Evolutionary conservation across 2,888 invertebrate species (phyloP), one percentile per base, ranked within the genome.

Genomic region (Orthonevra nobilis): DNA sequence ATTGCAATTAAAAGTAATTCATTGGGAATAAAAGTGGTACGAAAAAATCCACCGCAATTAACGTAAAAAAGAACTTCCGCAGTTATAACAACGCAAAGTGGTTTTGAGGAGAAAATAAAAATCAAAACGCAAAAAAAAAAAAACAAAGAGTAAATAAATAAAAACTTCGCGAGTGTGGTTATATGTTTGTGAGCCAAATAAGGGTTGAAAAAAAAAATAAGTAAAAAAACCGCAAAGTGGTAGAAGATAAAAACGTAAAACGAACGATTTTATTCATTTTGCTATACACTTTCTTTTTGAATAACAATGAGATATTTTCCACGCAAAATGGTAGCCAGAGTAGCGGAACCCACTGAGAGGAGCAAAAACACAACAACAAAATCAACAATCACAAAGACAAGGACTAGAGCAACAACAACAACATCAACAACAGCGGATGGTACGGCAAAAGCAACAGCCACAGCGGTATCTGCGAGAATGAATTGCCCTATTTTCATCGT

Each of bases 401-500:
- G 40, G 63, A 60, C 9, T 40, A 48, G 60, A 69, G 19, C 66
- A 64, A 64, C 61, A 10, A 40, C 61, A 42, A 3, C 61, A 20
- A 17, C 77, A 48, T 81, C 72, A 38, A 70, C 64, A 34, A n/a
- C n/a, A n/a, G n/a, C n/a, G n/a, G n/a, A n/a, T n/a, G n/a, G n/a
- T n/a, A n/a, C n/a, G n/a, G 61, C 70, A 61, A 69, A 77, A 52
- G 46, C 52, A 60, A 58, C 70, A 58, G 54, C 61, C 30, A 70
- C 63, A 63, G 60, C 69, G 40, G 52, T 72, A 77, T 70, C 50
- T 26, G 81, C 82, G 82, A 86, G 84, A 84, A 85, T 86, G 87
- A 86, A 87, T 85, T 85, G 87, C 83, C 86, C 87, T 84, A 86
- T 87, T 86, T 86, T 86, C 85, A 86, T 87, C 84, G 84, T 86